Evolutionary conservation across 2,797 vertebrate species (phyloP).

Genomic region (Octomys mimax): DNA sequence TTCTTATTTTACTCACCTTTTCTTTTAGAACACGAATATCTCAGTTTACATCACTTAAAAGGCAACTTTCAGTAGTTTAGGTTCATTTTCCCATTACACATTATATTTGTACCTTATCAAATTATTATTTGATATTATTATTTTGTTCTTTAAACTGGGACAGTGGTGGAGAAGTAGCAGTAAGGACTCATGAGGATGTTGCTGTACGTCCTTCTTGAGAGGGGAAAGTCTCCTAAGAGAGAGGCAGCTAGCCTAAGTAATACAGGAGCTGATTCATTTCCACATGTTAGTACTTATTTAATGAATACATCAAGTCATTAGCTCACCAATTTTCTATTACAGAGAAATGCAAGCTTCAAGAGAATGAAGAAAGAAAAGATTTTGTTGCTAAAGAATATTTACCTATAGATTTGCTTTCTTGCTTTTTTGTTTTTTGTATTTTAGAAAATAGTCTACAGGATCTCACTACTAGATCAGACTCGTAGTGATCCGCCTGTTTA

Average conservation of each 20-base stretch:
- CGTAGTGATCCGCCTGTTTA: no score
- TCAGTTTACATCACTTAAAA: neutral
- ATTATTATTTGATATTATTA: neutral
- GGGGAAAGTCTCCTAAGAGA: neutral
- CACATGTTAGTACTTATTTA: neutral
- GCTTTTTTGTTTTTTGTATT: no score
- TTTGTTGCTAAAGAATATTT: neutral
- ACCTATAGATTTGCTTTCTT: neutral
- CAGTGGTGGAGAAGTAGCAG: neutral
- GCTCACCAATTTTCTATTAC: neutral
- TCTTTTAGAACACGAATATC: conserved; percentile 6
- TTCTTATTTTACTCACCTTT: neutral
- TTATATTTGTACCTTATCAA: neutral
- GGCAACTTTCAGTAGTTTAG: neutral
- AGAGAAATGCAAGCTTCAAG: neutral
- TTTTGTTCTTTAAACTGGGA: neutral
- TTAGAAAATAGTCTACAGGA: no score
- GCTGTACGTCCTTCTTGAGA: neutral
- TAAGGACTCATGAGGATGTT: neutral
- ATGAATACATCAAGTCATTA: neutral
- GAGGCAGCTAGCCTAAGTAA: neutral
- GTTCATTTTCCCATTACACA: neutral
- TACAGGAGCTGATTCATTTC: neutral
- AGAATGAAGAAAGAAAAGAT: neutral
- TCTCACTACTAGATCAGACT: no score